Base-by-base conservation (phyloP, 2,113 vertebrate genomes). In the Chaetops frenatus region DNA sequence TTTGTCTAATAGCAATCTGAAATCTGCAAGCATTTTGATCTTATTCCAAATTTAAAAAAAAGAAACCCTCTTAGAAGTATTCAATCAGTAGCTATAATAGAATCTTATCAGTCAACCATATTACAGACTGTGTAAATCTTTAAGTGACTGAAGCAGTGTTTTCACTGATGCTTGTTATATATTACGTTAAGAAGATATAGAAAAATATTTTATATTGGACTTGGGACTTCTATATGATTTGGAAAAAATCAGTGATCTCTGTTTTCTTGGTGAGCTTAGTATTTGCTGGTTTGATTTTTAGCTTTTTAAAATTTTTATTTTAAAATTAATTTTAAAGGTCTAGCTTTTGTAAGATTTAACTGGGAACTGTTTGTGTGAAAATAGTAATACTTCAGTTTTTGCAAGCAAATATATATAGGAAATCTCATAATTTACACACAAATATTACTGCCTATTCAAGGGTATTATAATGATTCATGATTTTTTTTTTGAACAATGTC, bases 1-100 rank as follows among this genome's bases (percentile, higher is more conserved):
- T 97, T 96, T 90, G 89, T 97, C 95, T 97, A 98, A 97, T 97
- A 97, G 93, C 94, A 94, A 94, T 97, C 88, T 94, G 90, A 98
- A 97, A 95, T 97, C 90, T 97, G 90, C 81, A 97, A 97, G 95
- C 93, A 96, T 97, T 97, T 97, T 97, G 97, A 97, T 97, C 94
- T 91, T 95, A 94, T 94, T 98, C 97, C 97, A 97, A 97, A 33
- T 94, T 44, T 24, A 90, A 95, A 83, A 83, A 96, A 71, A 81
- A 89, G 47, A 27, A 71, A 18, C 12, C 42, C 67, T 94, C 25
- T 89, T 91, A 95, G 84, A 96, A 92, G 69, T 95, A 88, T 92
- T 97, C 64, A 86, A 82, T 95, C 96, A 97, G 96, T 88, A 90
- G 66, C 67, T 93, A 6, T 94, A 96, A 94, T 88, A 81, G 87